Percentiles rank a stretch among this genome's conserved stretches.
phyloP scores from a whole-genome alignment of 2,888 invertebrate genomes.

The Dusona sp. region DNA sequence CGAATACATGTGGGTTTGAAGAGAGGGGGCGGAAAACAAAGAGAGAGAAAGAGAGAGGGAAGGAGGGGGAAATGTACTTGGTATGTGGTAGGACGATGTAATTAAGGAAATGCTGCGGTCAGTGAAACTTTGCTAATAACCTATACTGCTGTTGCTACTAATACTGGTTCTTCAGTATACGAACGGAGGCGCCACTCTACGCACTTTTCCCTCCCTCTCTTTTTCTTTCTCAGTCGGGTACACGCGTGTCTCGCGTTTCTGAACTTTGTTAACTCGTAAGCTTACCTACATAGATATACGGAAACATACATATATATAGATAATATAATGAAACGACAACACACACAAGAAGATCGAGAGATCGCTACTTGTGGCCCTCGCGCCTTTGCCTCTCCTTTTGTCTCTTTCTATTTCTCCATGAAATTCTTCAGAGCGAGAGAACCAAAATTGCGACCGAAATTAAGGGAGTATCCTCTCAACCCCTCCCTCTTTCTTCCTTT shows the following conservation, averaged over 20 bases:
- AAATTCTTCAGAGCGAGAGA: conserved; percentile 64
- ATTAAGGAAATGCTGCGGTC: conserved; percentile 83
- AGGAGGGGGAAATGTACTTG: background rate
- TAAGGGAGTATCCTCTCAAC: conserved; percentile 77
- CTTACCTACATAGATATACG: conserved; percentile 72
- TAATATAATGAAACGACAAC: conserved; percentile 56
- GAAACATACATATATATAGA: conserved; percentile 79
- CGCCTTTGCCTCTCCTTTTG: conserved; percentile 27
- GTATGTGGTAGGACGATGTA: conserved; percentile 72
- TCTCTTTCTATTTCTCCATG: background rate
- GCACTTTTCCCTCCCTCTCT: conserved; percentile 44
- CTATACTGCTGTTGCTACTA: conserved; percentile 61
- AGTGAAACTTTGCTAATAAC: conserved; percentile 83
- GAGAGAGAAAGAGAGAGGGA: conserved; percentile 9
- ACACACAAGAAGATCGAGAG: conserved; percentile 62
- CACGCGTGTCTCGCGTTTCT: conserved; percentile 77
- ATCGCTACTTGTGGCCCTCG: conserved; percentile 37
- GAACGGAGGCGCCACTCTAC: conserved; percentile 55
- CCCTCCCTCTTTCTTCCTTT: conserved; percentile 68
- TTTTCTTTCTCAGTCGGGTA: conserved; percentile 65
- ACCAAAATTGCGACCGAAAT: conserved; percentile 76
- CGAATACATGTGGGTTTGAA: background rate
- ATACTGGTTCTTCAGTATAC: conserved; percentile 57
- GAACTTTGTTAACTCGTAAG: conserved; percentile 83
- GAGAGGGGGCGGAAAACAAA: background rate